phyloP scores from a whole-genome alignment of 1,140 invertebrate species.

The Drosophila pectinifera region DNA sequence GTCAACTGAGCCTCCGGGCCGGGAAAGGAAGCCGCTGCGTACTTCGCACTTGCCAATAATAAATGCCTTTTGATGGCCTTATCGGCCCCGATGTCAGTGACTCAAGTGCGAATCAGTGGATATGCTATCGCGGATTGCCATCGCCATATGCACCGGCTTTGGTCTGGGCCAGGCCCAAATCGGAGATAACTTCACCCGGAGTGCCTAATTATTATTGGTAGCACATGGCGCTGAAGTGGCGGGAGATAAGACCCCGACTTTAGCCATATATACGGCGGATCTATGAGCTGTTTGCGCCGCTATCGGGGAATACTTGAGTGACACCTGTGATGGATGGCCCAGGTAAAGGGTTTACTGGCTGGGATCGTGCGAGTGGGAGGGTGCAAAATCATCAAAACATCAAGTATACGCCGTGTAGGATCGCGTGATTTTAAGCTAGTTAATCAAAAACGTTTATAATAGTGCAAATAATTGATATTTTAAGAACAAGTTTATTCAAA shows the following conservation, averaged over 20 bases:
- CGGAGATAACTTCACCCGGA: conserved; percentile 22
- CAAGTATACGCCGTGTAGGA: conserved; percentile 8
- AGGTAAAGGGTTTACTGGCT: neutral
- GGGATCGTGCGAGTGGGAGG: neutral
- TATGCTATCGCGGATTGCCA: conserved; percentile 36
- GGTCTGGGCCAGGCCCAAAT: conserved; percentile 1
- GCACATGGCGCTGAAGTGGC: conserved; percentile 57
- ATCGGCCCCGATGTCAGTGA: conserved; percentile 35
- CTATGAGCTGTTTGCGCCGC: conserved; percentile 10
- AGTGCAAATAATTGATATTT: neutral
- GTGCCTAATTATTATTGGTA: conserved; percentile 73
- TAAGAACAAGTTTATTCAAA: neutral
- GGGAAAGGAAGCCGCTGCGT: conserved; percentile 4
- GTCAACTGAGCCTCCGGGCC: conserved; percentile 22
- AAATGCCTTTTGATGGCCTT: conserved; percentile 45
- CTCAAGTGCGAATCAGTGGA: conserved; percentile 45
- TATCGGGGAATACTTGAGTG: conserved; percentile 45
- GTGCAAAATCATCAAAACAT: conserved; percentile 15
- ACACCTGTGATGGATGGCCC: conserved; percentile 40
- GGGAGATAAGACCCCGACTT: conserved; percentile 43
- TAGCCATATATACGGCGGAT: conserved; percentile 16
- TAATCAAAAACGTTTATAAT: neutral
- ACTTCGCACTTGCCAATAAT: conserved; percentile 28
- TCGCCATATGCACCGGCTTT: neutral
- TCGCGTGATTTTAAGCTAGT: conserved; percentile 1